Percentiles rank a stretch among this genome's conserved stretches.
Evolutionary conservation across 2,888 invertebrate species (phyloP).

Genomic region (Invenusta paracnida): DNA sequence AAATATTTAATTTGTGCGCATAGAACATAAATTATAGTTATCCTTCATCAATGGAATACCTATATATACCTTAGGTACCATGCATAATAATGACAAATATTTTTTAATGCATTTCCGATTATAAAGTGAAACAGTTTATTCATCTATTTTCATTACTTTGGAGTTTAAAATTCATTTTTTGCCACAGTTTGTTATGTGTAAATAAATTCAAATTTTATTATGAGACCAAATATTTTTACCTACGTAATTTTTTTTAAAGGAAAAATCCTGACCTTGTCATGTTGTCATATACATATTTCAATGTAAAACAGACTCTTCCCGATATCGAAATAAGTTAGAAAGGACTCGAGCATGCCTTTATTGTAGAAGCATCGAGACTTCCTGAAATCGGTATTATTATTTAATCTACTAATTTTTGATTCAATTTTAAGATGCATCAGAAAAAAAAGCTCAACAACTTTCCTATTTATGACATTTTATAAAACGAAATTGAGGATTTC

Average conservation of each 20-base stretch:
- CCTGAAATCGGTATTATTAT: background rate
- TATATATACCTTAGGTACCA: too few relatives aligned
- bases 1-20: too few relatives aligned
- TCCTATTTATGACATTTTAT: too few relatives aligned
- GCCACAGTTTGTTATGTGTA: background rate
- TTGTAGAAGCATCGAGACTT: too few relatives aligned
- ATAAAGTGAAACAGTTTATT: background rate
- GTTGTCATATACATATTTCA: too few relatives aligned
- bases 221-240: background rate
- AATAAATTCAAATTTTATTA: background rate
- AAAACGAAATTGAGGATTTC: background rate
- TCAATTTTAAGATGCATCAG: too few relatives aligned
- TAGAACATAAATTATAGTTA: too few relatives aligned
- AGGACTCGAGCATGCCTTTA: too few relatives aligned
- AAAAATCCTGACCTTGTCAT: background rate
- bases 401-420: background rate
- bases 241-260: background rate
- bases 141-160: background rate
- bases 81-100: too few relatives aligned
- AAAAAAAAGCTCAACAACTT: too few relatives aligned
- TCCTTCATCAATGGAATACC: too few relatives aligned
- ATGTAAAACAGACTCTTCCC: too few relatives aligned
- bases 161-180: background rate
- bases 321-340: background rate
- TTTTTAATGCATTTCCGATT: background rate